Conservation (phyloP, 2,888 invertebrate species). For the Cheilosia pagana region DNA sequence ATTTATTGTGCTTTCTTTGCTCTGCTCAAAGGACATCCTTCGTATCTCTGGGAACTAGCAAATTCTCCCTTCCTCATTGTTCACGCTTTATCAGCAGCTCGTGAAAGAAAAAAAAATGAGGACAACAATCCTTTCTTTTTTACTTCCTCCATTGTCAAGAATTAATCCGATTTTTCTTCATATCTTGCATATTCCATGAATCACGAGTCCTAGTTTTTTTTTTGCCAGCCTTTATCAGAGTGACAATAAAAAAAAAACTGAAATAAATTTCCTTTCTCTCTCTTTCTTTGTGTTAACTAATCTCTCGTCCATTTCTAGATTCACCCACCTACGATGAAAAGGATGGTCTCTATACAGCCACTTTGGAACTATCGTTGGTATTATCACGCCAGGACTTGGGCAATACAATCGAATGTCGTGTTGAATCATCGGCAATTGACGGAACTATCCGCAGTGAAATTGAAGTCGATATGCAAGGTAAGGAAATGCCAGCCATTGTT, state of each 20-base stretch:
- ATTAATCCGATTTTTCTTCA: constrained; percentile 26
- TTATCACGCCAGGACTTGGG: constrained; percentile 88
- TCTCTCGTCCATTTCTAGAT: constrained; percentile 82
- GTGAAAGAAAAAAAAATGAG: constrained; percentile 22
- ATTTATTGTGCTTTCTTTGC: constrained; percentile 40
- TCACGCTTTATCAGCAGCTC: constrained; percentile 58
- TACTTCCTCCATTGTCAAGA: constrained; percentile 13
- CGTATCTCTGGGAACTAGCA: constrained; percentile 15
- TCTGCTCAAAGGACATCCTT: constrained; percentile 15
- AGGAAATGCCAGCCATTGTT: constrained; percentile 13
- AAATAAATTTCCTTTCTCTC: constrained; percentile 10
- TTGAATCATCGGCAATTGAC: constrained; percentile 86
- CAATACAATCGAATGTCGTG: constrained; percentile 88
- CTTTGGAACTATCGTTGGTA: constrained; percentile 86
- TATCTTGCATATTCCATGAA: constrained; percentile 45
- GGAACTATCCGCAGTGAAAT: constrained; percentile 83
- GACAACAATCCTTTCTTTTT: constrained; percentile 31
- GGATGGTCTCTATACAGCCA: constrained; percentile 87
- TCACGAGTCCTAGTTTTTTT: constrained; percentile 42
- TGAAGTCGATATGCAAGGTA: constrained; percentile 88
- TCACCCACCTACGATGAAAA: constrained; percentile 84
- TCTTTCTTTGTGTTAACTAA: constrained; percentile 18
- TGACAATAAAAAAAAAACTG: constrained; percentile 34
- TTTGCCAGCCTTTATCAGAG: constrained; percentile 20
- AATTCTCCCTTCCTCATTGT: constrained; percentile 41